Evolutionary conservation across 2,113 vertebrate species (phyloP), one percentile per base, ranked within the genome.

Genomic region (Daphoenositta chrysoptera): DNA sequence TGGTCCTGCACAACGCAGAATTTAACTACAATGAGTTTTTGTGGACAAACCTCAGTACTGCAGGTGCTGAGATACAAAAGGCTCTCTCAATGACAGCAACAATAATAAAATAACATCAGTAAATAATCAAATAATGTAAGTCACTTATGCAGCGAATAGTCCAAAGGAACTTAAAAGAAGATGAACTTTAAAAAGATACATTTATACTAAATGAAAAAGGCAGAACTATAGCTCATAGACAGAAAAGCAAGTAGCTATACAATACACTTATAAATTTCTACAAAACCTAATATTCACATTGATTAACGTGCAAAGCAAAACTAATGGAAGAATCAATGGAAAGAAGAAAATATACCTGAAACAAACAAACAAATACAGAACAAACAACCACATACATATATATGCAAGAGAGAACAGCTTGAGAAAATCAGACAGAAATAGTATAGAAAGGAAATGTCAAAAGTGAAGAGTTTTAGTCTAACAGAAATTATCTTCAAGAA

Each of bases 401-500:
- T 9, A 63, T 2, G 3, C 44, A 76, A 76, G 8, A 56, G 7
- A 63, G 9, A 72, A 72, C 2, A 39, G 9, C 3, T 18, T 66
- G 10, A 75, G 26, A 47, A 85, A 90, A 84, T 2, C 31, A 5
- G 9, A 37, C 11, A 35, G 3, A 53, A 28, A 47, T 1, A 1
- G 1, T 30, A 24, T 16, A 81, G 27, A 73, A 81, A 60, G 18
- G 79, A 76, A 77, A 69, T 16, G 7, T 9, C 8, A 73, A 47
- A 42, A 0, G 0, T 35, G 40, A 64, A 72, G 18, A 54, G 1
- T 54, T 66, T n/a, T n/a, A 61, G 5, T 28, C 53, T 71, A 45
- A 61, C 3, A 27, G 51, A 86, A 79, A 48, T 24, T 48, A 17
- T 35, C 30, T 71, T 76, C 16, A 83, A 56, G 21, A 73, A 51